Evolutionary conservation across 1,140 invertebrate species (phyloP).

Genomic region (Meteorus sp.): DNA sequence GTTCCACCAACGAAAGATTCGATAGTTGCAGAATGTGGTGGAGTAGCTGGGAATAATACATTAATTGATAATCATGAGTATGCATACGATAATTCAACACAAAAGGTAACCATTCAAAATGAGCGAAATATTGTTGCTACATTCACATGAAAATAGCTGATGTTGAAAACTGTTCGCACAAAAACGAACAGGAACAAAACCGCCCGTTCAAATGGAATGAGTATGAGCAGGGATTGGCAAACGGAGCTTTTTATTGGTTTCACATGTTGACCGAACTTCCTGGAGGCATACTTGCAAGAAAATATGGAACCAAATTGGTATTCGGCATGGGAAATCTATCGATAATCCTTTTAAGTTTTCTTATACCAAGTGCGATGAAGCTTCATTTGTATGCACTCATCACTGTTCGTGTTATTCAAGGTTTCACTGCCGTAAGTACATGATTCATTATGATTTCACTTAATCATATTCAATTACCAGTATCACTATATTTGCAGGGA

Average conservation of each 20-base stretch:
- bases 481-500: conserved; percentile 60
- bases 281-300: conserved; percentile 66
- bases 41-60: background rate
- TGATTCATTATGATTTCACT: background rate
- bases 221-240: conserved; percentile 62
- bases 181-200: too few relatives aligned
- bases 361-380: conserved; percentile 66
- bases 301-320: conserved; percentile 67
- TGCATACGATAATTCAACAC: too few relatives aligned
- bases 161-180: too few relatives aligned
- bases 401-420: conserved; percentile 67
- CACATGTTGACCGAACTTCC: conserved; percentile 72
- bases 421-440: conserved; percentile 67
- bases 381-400: conserved; percentile 62
- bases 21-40: background rate
- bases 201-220: too few relatives aligned
- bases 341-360: conserved; percentile 65
- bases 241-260: conserved; percentile 71
- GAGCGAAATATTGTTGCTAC: too few relatives aligned
- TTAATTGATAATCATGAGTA: background rate
- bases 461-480: background rate
- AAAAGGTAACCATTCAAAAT: too few relatives aligned
- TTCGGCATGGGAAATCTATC: conserved; percentile 68
- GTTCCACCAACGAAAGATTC: conserved; percentile 7
- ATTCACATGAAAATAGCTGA: too few relatives aligned